A percentile compares a stretch with the other conserved stretches of the same genome.
These are phyloP conservation scores for Diuraphis noxia DNA, from an alignment of 1,140 invertebrate species.

Conservation along the genomic window DNA sequence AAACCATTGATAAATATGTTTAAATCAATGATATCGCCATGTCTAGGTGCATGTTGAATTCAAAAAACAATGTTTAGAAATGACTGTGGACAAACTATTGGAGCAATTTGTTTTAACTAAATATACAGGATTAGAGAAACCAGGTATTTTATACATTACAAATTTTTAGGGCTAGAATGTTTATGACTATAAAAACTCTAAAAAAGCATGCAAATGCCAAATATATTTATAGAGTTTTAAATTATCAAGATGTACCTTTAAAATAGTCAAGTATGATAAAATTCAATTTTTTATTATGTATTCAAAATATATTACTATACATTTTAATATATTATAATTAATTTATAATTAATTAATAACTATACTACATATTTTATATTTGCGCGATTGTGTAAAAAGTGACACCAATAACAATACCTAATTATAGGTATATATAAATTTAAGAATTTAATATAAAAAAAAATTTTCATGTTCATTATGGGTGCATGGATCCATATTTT, in stretches of 20 bases:
- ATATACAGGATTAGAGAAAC: slow-evolving; percentile 87
- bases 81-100: slow-evolving; percentile 88
- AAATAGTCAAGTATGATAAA: neutral
- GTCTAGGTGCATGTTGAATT: slow-evolving; percentile 85
- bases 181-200: neutral
- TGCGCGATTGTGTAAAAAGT: neutral
- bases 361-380: neutral
- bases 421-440: no score
- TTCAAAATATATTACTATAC: neutral
- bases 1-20: neutral
- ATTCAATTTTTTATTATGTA: neutral
- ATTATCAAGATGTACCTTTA: neutral
- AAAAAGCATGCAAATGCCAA: neutral
- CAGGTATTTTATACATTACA: slow-evolving; percentile 67
- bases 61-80: slow-evolving; percentile 82
- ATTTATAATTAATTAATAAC: no score
- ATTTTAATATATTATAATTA: neutral
- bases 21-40: slow-evolving; percentile 37
- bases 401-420: neutral
- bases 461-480: no score
- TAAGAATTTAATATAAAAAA: no score
- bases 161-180: neutral
- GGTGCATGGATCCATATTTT: no score
- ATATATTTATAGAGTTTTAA: no score
- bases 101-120: slow-evolving; percentile 89